Percentiles rank a stretch among this genome's conserved stretches.
Evolutionary conservation across 2,113 vertebrate species (phyloP).

Genomic region (Danionella cerebrum): DNA sequence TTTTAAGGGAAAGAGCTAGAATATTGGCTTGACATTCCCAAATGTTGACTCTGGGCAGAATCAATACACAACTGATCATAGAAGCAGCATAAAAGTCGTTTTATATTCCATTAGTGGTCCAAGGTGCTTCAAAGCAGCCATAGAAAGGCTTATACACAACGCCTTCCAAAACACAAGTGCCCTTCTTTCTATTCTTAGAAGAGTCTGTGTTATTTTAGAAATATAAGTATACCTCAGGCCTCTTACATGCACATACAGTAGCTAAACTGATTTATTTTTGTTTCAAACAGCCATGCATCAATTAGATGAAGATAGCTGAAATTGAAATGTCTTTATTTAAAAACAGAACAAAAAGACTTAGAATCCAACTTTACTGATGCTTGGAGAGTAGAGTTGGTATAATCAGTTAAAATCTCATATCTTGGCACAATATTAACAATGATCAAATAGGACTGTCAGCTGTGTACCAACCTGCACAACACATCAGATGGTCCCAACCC

Average conservation of each 20-base stretch:
- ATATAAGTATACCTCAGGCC: neutral
- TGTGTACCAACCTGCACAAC: too few species aligned
- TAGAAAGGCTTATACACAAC: constrained; percentile 48
- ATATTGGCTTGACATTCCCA: constrained; percentile 48
- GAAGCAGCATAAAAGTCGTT: constrained; percentile 47
- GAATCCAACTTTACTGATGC: neutral
- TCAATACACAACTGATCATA: constrained; percentile 51
- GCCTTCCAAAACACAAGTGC: constrained; percentile 14
- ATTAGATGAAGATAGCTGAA: constrained; percentile 3
- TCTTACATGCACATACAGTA: constrained; percentile 11
- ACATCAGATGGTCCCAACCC: too few species aligned
- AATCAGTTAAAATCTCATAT: constrained; percentile 10
- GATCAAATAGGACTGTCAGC: too few species aligned
- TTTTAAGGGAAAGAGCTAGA: constrained; percentile 36
- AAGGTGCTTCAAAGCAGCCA: constrained; percentile 35
- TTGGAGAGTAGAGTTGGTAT: neutral
- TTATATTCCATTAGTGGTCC: constrained; percentile 56
- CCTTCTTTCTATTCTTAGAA: constrained; percentile 7
- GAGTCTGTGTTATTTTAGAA: constrained; percentile 17
- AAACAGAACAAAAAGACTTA: constrained; percentile 3
- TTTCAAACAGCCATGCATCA: neutral
- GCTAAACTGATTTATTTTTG: neutral
- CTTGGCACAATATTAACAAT: too few species aligned
- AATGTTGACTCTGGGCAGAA: constrained; percentile 40
- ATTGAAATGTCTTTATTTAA: constrained; percentile 17